Base-by-base conservation (phyloP, 37 sponge, comb jelly and placozoan genomes). In the Hormiphora californensis region DNA sequence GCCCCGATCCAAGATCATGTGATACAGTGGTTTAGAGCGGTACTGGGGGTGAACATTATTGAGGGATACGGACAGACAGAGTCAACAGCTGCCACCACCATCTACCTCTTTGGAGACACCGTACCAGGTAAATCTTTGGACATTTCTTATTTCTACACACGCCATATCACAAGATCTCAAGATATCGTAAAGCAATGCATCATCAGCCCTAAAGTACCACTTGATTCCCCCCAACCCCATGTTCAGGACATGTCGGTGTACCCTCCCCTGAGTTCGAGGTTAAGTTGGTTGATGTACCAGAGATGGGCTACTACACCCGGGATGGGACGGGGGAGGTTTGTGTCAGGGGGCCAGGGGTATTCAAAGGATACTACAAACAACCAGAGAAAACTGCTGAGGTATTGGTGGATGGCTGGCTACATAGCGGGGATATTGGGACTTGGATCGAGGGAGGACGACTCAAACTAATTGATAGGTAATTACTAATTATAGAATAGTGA, bases 31-130 rank as follows among this genome's bases (percentile, higher is more conserved):
- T 54, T 86, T 30, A 54, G 55, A 55, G 86, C 57, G 36, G 55
- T 86, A 7, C 35, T 86, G 54, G 86, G 57, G 19, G 37, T 22
- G 3, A n/a, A 85, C 38, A 86, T 86, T 35, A 54, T 86, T 0
- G 86, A 86, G 57, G 86, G 39, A 30, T 86, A 86, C 55, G 86
- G 86, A 11, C 55, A 86, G 38, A 86, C 86, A 0, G 86, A 86
- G 27, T 55, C 86, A 8, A 35, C 86, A 32, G 55, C 86, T 8
- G 55, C 86, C 19, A 35, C 37, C 25, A 39, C 86, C 36, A 32
- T 86, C 0, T 86, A 54, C 86, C 33, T 86, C 19, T 36, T 40
- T 46, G 81, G 81, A 5, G 81, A 73, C 25, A 73, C 81, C 0
- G 44, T 40, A n/a, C 41, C 81, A 73, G 81, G 81, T 73, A 36